Evolutionary conservation across 2,888 invertebrate species (phyloP).

Genomic region (Calameuta filiformis): DNA sequence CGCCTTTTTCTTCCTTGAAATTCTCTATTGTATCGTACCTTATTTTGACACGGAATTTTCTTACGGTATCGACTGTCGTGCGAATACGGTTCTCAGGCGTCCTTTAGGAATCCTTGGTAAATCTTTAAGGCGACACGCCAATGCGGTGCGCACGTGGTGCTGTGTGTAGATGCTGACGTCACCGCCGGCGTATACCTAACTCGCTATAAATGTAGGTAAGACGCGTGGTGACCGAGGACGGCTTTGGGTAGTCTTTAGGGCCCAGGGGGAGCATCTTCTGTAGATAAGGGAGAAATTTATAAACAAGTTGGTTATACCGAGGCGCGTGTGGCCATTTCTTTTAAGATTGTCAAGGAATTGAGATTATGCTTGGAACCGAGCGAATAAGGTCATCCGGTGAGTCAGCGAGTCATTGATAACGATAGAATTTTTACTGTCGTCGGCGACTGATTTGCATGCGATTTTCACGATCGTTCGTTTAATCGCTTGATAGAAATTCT

Average conservation of each 20-base stretch:
- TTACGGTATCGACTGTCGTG: not conserved
- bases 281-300: not conserved
- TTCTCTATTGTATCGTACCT: not conserved
- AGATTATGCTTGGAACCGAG: not conserved
- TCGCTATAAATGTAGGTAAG: conserved; percentile 31
- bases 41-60: not conserved
- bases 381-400: not conserved
- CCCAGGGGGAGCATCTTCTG: conserved; percentile 1
- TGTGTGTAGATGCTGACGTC: conserved; percentile 26
- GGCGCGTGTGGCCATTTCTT: not conserved
- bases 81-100: not conserved
- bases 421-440: not conserved
- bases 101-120: not conserved
- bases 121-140: conserved; percentile 11
- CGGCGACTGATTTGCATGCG: not conserved
- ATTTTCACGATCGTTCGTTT: not conserved
- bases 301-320: not conserved
- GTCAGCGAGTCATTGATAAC: not conserved
- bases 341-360: not conserved
- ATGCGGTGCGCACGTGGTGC: conserved; percentile 19
- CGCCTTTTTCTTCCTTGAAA: not conserved
- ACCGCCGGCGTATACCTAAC: conserved; percentile 28
- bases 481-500: not conserved
- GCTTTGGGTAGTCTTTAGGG: not conserved
- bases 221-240: conserved; percentile 1